Conservation (phyloP, 1,140 invertebrate genomes). For the Drosophila athabasca region DNA sequence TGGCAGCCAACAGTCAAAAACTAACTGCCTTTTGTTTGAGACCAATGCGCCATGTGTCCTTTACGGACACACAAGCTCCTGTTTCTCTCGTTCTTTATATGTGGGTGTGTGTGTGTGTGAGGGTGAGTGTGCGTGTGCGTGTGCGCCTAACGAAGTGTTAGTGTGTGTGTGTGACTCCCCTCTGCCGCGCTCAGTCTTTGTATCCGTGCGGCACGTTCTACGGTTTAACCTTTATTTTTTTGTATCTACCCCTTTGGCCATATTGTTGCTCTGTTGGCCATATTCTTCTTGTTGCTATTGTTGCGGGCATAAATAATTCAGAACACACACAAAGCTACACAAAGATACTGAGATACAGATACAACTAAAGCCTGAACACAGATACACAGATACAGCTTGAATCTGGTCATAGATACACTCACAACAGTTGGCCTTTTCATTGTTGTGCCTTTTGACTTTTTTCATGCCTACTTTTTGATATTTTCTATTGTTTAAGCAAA, state of each 20-base stretch:
- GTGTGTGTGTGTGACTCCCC: conserved; percentile 32
- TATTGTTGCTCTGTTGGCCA: conserved; percentile 52
- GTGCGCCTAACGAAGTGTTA: conserved; percentile 40
- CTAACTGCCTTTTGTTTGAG: conserved; percentile 76
- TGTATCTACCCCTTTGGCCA: conserved; percentile 45
- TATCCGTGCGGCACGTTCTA: conserved; percentile 46
- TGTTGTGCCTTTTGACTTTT: conserved; percentile 23
- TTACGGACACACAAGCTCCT: conserved; percentile 49
- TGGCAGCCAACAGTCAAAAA: conserved; percentile 67
- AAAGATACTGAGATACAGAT: conserved; percentile 13
- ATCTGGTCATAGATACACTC: too few species aligned
- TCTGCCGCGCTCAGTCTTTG: conserved; percentile 38
- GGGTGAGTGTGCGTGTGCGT: conserved; percentile 12
- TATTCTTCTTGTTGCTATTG: conserved; percentile 34
- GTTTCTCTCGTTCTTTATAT: conserved; percentile 3
- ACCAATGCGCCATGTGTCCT: conserved; percentile 69
- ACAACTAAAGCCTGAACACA: conserved; percentile 13
- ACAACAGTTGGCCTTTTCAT: conserved; percentile 5
- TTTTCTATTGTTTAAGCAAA: conserved; percentile 24
- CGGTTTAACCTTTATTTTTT: conserved; percentile 63
- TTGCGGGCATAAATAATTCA: conserved; percentile 70
- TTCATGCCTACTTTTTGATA: conserved; percentile 28
- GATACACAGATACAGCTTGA: conserved; percentile 18
- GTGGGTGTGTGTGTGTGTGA: conserved; percentile 5
- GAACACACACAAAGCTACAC: conserved; percentile 21